These are phyloP conservation scores for Octomys mimax DNA, from an alignment of 2,797 vertebrate genomes.

Conservation along the genomic window DNA sequence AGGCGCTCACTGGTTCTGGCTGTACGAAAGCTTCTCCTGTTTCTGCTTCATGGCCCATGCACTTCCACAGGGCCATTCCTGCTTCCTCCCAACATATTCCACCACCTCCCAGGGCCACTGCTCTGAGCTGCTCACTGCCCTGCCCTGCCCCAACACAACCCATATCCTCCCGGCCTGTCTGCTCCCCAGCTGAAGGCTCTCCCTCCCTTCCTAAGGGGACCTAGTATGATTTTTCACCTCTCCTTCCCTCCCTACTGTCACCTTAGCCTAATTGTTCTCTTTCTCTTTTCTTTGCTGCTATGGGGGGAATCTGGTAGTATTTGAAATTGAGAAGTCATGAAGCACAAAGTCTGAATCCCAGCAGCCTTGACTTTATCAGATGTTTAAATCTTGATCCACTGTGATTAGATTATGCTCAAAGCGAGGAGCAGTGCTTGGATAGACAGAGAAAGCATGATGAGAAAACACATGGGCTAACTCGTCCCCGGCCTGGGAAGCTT, in stretches of 20 bases:
- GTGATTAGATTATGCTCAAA: background rate
- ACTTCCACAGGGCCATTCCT: background rate
- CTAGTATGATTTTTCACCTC: background rate
- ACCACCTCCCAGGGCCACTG: fast-evolving
- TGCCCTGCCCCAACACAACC: background rate
- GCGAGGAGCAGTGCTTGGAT: background rate
- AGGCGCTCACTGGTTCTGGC: background rate
- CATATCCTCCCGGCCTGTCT: background rate
- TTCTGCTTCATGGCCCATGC: background rate
- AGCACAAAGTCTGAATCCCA: background rate
- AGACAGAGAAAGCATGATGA: background rate
- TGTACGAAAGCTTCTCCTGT: background rate
- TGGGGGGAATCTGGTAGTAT: background rate
- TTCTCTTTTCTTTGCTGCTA: background rate
- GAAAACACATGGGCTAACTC: background rate
- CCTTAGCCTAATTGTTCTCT: background rate
- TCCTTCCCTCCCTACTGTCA: too few species aligned
- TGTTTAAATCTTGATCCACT: background rate
- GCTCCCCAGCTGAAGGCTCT: background rate
- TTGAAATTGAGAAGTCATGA: background rate
- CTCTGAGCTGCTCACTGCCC: background rate
- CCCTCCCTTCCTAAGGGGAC: background rate
- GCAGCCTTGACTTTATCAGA: background rate
- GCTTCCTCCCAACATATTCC: background rate
- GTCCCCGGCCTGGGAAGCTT: background rate